phyloP scores from a whole-genome alignment of 2,113 vertebrate species.

The Sylvilagus bachmani region DNA sequence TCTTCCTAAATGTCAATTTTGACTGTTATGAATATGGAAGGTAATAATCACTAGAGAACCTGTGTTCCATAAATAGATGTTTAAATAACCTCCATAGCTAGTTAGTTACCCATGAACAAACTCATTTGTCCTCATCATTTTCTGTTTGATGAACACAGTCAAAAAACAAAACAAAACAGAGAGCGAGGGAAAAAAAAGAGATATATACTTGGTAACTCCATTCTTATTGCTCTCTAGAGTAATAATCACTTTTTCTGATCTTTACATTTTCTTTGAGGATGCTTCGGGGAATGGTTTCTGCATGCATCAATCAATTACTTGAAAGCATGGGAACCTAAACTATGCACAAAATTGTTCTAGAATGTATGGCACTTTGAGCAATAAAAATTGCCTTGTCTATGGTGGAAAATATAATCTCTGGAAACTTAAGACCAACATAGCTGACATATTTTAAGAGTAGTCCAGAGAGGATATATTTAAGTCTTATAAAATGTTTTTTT shows the following conservation, averaged over 20 bases:
- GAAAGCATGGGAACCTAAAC: not conserved
- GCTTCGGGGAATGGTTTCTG: not conserved
- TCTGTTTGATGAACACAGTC: not conserved
- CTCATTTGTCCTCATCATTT: conserved; percentile 43
- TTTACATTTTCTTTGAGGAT: conserved; percentile 16
- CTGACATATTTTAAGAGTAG: not conserved
- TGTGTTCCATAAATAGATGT: conserved; percentile 45
- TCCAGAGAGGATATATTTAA: not conserved
- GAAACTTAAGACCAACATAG: not conserved
- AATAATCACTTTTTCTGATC: not conserved
- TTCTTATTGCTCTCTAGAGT: not conserved
- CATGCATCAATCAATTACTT: not conserved
- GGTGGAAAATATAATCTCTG: not conserved
- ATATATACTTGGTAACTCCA: not conserved
- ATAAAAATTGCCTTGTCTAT: conserved; percentile 10
- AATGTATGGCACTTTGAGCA: conserved; percentile 30
- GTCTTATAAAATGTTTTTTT: conserved; percentile 18
- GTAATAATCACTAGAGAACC: conserved; percentile 34
- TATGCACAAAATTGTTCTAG: not conserved
- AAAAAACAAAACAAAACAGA: not conserved
- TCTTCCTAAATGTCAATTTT: conserved; percentile 40
- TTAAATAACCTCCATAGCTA: conserved; percentile 25
- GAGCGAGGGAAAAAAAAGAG: not conserved
- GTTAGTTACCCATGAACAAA: conserved; percentile 51
- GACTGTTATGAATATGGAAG: conserved; percentile 23